Base-by-base conservation (phyloP, 2,113 vertebrate genomes). In the Brachypteracias leptosomus region DNA sequence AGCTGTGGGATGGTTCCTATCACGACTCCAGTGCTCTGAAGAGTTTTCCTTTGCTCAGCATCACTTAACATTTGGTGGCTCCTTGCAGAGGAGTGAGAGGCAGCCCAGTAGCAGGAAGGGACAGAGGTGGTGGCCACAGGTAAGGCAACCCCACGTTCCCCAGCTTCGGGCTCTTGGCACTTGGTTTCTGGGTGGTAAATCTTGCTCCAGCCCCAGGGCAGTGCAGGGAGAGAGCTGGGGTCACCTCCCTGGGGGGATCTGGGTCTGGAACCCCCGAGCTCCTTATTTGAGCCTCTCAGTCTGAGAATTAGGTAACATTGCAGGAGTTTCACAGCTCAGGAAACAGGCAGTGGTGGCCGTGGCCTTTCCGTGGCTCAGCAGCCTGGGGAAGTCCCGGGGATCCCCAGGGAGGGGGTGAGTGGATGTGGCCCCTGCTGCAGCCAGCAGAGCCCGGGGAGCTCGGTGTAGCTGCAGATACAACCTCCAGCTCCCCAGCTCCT, bases 151-250 rank as follows among this genome's bases (percentile, higher is more conserved):
- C 40, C 40, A 0, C 0, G 8, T 36, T 17, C 44, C 76, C 42
- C 26, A 15, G 58, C 29, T 33, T 16, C 0, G 14, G 38, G 40
- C 11, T 35, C 51, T 44, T 1, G 0, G 75, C 16, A 47, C 35
- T 87, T 15, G 0, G 7, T 35, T 65, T 14, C 18, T 4, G 40
- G 1, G 3, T 16, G 16, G 19, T 17, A 7, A 7, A 40, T 7
- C 26, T 75, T 25, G 67, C 12, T 24, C 19, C 63, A 63, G 26
- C 47, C 65, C 65, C 20, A 3, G 49, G 49, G 65, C 36, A 54
- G 55, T 1, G 0, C 1, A 0, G 6, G 15, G 3, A 12, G 31
- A 15, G 58, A 33, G 21, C 26, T 22, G 13, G 40, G 18, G 4
- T 51, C 74, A 18, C 29, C 58, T 51, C 33, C 42, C 19, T 0